phyloP scores from a whole-genome alignment of 2,888 invertebrate species.

The Lamproptera curius region DNA sequence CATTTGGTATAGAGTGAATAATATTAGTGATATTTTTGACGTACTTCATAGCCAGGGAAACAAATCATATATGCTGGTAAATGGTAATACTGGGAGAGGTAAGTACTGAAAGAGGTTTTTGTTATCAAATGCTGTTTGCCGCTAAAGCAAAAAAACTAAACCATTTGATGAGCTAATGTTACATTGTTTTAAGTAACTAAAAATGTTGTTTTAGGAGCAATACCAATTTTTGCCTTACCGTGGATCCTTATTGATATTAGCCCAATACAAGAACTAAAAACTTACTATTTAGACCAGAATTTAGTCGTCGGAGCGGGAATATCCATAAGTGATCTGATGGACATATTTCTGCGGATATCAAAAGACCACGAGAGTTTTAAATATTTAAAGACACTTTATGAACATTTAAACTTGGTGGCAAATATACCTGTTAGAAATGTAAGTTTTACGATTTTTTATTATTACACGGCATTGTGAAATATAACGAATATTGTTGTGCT shows the following conservation, averaged over 20 bases:
- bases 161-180: too few relatives aligned
- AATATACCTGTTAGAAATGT: slow-evolving; percentile 77
- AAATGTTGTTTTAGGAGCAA: slow-evolving; percentile 57
- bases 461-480: too few relatives aligned
- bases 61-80: slow-evolving; percentile 80
- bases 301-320: slow-evolving; percentile 76
- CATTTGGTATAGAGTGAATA: slow-evolving; percentile 74
- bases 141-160: too few relatives aligned
- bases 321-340: slow-evolving; percentile 64
- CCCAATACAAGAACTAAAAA: slow-evolving; percentile 74
- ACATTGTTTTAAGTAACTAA: too few relatives aligned
- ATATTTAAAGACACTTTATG: slow-evolving; percentile 73
- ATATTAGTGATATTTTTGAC: slow-evolving; percentile 68
- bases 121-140: too few relatives aligned
- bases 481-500: too few relatives aligned
- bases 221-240: slow-evolving; percentile 47
- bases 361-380: slow-evolving; percentile 52
- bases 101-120: too few relatives aligned
- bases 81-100: slow-evolving; percentile 61
- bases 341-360: slow-evolving; percentile 47
- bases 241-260: slow-evolving; percentile 80
- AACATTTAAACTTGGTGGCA: slow-evolving; percentile 81
- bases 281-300: slow-evolving; percentile 46
- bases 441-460: too few relatives aligned
- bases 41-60: slow-evolving; percentile 64